Evolutionary conservation across 2,888 invertebrate genomes (phyloP), one percentile per base, ranked within the genome.

Genomic region (Agrotis clavis): DNA sequence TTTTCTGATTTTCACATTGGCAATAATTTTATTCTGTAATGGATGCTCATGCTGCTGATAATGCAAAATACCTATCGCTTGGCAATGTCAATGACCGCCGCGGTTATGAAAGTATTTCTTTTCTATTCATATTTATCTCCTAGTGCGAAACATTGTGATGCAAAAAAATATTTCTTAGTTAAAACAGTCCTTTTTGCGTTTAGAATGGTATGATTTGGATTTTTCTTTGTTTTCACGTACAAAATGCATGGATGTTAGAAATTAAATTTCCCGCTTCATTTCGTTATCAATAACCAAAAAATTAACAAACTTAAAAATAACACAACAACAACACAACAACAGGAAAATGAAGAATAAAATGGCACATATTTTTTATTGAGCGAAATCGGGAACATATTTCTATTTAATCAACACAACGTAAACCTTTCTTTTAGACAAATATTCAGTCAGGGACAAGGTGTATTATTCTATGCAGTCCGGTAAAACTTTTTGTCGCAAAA

Each of bases 31-130:
- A 19, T 14, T 13, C 57, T 19, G 60, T 74, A 84, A 84, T 84
- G 77, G 77, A 86, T 74, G 85, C 78, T 74, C 76, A 86, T 74
- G 85, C 78, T 74, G 82, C 85, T 85, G 86, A 85, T 85, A 85
- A 78, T 86, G 85, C 86, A 82, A 85, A 85, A 81, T 86, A 85
- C 86, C 85, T 86, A 85, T 78, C 78, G 81, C 78, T 84, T 78
- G 68, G 76, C 84, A 64, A 79, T 69, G 85, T 85, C 85, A 85
- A 84, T 85, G 85, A 86, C 85, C 85, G 69, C 61, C 51, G 57
- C 64, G 63, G 71, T 68, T 85, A 83, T 71, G 79, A 86, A 85
- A 85, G 81, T 81, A 67, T 66, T 73, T 67, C 56, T 67, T 66
- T 73, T 67, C 56, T 67, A 50, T 61, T 57, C 30, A 0, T 65